These are phyloP conservation scores for Karalla daura DNA, from an alignment of 2,797 vertebrate species.

Conservation along the genomic window DNA sequence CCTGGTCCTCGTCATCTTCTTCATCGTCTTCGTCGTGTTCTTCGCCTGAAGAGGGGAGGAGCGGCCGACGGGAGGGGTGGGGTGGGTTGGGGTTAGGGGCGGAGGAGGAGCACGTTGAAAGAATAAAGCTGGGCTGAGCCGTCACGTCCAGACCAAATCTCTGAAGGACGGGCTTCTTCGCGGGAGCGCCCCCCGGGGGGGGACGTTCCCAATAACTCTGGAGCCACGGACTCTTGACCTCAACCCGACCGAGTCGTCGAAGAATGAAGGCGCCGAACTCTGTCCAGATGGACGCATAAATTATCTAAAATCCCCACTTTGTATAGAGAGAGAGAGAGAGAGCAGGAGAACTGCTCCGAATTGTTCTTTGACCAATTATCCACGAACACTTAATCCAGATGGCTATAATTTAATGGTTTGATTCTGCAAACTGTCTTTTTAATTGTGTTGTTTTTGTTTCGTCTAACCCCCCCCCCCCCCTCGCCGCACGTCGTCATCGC, in stretches of 20 bases:
- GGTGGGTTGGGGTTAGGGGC: no score
- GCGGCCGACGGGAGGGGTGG: background rate
- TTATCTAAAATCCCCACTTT: conserved; percentile 61
- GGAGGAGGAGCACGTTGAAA: no score
- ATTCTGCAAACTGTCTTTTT: conserved; percentile 86
- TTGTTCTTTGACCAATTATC: conserved; percentile 72
- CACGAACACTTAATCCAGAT: conserved; percentile 76
- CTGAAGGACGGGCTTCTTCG: conserved; percentile 56
- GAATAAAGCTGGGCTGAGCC: conserved; percentile 45
- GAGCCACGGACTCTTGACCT: conserved; percentile 52
- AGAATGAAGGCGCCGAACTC: conserved; percentile 55
- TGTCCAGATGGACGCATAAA: conserved; percentile 55
- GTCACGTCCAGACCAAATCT: conserved; percentile 28
- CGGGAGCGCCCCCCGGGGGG: conserved; percentile 38
- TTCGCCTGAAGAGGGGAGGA: conserved; percentile 85
- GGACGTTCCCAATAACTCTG: conserved; percentile 35
- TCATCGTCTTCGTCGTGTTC: conserved; percentile 98
- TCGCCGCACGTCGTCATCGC: conserved; percentile 13
- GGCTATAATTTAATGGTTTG: conserved; percentile 84
- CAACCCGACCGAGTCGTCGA: conserved; percentile 42
- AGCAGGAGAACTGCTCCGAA: conserved; percentile 47
- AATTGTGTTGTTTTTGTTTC: conserved; percentile 50
- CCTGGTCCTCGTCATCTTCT: conserved; percentile 94
- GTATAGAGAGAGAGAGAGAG: conserved; percentile 53
- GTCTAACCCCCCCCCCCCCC: conserved; percentile 20